These are phyloP conservation scores for Baronia brevicornis DNA, from an alignment of 2,888 invertebrate genomes.

Conservation along the genomic window DNA sequence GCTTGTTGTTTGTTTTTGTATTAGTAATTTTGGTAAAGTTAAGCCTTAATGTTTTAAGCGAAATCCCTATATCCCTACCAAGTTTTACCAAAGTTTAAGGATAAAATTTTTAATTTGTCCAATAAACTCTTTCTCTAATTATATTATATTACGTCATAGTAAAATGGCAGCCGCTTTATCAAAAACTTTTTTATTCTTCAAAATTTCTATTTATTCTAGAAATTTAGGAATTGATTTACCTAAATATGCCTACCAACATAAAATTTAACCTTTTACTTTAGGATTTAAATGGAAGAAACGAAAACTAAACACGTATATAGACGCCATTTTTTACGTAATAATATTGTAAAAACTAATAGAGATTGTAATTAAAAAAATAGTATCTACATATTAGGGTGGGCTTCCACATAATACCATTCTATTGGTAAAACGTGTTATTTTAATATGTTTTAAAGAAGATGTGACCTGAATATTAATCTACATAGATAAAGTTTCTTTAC, in stretches of 20 bases:
- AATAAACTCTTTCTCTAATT: too few species aligned
- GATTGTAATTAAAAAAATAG: conserved; percentile 45
- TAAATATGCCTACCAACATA: conserved; percentile 3
- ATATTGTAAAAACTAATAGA: conserved; percentile 63
- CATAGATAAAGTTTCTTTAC: too few species aligned
- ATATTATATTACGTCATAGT: too few species aligned
- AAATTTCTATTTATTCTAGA: too few species aligned
- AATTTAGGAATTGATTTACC: conserved; percentile 6
- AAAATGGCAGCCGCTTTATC: too few species aligned
- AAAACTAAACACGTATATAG: conserved; percentile 62
- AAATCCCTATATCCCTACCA: too few species aligned
- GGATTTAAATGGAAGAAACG: conserved; percentile 19
- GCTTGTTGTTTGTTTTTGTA: conserved; percentile 41
- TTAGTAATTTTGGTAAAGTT: conserved; percentile 16
- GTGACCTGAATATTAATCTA: too few species aligned
- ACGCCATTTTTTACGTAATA: too few species aligned
- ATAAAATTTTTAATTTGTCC: too few species aligned
- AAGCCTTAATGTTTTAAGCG: too few species aligned
- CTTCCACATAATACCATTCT: conserved; percentile 10
- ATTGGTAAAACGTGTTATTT: conserved; percentile 15
- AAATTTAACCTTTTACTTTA: conserved; percentile 28
- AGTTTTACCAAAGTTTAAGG: not conserved
- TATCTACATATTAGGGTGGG: conserved; percentile 8
- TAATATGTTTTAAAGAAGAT: conserved; percentile 13
- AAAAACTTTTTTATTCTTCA: too few species aligned